phyloP scores from a whole-genome alignment of 2,797 vertebrate genomes.

The Parauchenoglanis punctatus region DNA sequence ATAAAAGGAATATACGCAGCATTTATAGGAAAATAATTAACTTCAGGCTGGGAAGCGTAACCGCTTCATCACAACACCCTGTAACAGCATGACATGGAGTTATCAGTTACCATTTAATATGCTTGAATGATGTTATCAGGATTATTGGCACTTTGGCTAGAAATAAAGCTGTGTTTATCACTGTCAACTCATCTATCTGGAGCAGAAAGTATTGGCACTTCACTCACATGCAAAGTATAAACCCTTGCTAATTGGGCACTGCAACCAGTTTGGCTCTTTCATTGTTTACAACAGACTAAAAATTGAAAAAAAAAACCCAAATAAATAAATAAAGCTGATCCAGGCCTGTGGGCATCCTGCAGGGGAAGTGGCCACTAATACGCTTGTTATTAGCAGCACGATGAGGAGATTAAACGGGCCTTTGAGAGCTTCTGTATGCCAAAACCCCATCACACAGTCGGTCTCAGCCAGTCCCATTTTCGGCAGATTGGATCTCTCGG shows the following conservation, averaged over 20 bases:
- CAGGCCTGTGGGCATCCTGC: slow-evolving; percentile 22
- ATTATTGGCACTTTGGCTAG: neutral
- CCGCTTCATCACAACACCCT: neutral
- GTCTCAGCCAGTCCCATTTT: neutral
- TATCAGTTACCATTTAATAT: neutral
- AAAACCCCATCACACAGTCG: neutral
- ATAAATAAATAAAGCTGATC: neutral
- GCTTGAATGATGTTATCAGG: too few relatives aligned
- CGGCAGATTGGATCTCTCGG: neutral
- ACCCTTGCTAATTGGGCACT: neutral
- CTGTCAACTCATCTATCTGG: neutral
- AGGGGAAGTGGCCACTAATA: slow-evolving; percentile 9
- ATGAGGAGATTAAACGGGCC: slow-evolving; percentile 16
- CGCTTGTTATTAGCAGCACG: slow-evolving; percentile 24
- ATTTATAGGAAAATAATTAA: neutral
- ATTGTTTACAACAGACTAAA: neutral
- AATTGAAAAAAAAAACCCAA: neutral
- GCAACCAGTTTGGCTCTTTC: neutral
- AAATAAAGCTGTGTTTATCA: neutral
- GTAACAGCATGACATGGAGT: too few relatives aligned
- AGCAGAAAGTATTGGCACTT: slow-evolving; percentile 7
- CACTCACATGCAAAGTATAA: neutral
- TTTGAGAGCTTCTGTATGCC: slow-evolving; percentile 3
- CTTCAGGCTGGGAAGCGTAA: neutral
- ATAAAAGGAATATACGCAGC: neutral